These are phyloP conservation scores for Phrynocephalus vlangalii DNA, from an alignment of 2,797 vertebrate species.

Conservation along the genomic window DNA sequence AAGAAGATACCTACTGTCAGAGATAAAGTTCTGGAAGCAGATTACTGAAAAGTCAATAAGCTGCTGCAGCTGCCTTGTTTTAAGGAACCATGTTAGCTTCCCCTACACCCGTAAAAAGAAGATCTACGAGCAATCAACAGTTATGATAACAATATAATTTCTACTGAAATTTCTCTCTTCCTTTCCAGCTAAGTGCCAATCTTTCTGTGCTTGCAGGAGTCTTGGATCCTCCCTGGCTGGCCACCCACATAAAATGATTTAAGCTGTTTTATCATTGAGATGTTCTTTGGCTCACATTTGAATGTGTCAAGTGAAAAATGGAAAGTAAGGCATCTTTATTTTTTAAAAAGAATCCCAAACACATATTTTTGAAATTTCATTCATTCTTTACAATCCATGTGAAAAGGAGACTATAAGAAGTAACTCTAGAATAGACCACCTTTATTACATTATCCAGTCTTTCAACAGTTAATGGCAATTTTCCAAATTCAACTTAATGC, in stretches of 20 bases:
- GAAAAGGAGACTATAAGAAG: not conserved
- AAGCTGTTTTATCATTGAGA: not conserved
- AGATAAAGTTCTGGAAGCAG: not conserved
- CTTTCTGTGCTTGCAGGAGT: not conserved
- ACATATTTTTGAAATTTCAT: conserved; percentile 4
- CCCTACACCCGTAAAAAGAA: not conserved
- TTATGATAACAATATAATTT: not conserved
- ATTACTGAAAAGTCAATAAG: not conserved
- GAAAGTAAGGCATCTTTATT: conserved; percentile 14
- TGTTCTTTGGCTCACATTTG: conserved; percentile 21
- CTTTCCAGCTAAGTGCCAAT: conserved; percentile 19
- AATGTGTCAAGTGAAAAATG: conserved; percentile 22
- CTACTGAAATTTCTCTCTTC: not conserved
- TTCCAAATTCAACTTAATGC: not conserved
- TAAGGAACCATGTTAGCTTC: not conserved
- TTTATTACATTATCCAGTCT: not conserved
- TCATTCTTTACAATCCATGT: not conserved
- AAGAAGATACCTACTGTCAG: not conserved
- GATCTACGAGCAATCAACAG: not conserved
- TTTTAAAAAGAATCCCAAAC: not conserved
- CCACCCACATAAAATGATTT: conserved; percentile 22
- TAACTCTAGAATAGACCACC: not conserved
- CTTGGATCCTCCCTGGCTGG: not conserved
- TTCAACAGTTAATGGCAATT: not conserved
- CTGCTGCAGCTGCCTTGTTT: not conserved